Percentiles rank a stretch among this genome's conserved stretches.
Evolutionary conservation across 1,140 invertebrate genomes (phyloP).

Genomic region (Nomia melanderi): DNA sequence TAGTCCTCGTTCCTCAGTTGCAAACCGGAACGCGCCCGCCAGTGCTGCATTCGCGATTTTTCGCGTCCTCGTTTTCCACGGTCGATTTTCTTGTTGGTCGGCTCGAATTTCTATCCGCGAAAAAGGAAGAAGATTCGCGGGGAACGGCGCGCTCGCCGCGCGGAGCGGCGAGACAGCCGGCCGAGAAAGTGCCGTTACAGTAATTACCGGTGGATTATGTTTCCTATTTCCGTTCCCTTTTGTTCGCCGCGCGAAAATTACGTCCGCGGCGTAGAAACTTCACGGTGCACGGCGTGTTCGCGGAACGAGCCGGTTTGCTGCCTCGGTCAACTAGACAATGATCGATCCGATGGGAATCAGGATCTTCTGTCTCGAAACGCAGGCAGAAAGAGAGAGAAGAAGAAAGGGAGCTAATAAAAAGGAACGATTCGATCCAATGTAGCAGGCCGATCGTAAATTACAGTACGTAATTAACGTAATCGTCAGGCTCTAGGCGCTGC

Average conservation of each 20-base stretch:
- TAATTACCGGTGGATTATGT: slow-evolving; percentile 33
- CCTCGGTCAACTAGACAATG: too few species aligned
- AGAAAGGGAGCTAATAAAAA: too few species aligned
- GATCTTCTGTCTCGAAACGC: too few species aligned
- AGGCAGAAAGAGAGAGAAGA: too few species aligned
- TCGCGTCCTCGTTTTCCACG: too few species aligned
- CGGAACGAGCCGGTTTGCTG: background rate
- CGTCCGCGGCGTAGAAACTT: background rate
- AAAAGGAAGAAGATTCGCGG: slow-evolving; percentile 5
- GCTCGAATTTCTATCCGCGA: background rate
- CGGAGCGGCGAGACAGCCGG: slow-evolving; percentile 10
- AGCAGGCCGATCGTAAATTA: slow-evolving; percentile 7
- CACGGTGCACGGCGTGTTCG: background rate
- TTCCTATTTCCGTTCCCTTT: slow-evolving; percentile 39
- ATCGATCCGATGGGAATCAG: too few species aligned
- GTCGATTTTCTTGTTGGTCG: too few species aligned
- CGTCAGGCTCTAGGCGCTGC: background rate
- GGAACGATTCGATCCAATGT: too few species aligned
- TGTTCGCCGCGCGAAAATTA: slow-evolving; percentile 23
- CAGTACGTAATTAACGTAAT: slow-evolving; percentile 38
- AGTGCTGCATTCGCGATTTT: too few species aligned
- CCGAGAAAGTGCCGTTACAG: slow-evolving; percentile 40
- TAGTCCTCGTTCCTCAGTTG: too few species aligned
- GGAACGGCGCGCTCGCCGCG: too few species aligned
- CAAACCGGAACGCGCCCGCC: too few species aligned